Conservation (phyloP, 2,113 vertebrate genomes). For the Tonatia bakeri region DNA sequence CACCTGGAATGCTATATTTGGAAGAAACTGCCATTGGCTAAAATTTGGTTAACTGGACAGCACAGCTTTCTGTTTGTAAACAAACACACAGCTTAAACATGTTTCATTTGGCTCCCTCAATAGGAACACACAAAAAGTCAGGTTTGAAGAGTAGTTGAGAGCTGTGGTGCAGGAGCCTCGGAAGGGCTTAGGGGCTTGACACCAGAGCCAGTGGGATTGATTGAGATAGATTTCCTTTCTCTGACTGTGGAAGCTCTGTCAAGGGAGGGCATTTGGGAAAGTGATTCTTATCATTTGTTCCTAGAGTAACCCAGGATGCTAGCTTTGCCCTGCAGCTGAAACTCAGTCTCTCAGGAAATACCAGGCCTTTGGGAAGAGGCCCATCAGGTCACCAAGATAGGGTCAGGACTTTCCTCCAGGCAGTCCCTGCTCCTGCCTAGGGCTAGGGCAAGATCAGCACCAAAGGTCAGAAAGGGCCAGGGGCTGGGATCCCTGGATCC, state of each 20-base stretch:
- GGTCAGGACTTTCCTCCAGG: not conserved
- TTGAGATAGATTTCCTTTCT: not conserved
- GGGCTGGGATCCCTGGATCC: fast-evolving
- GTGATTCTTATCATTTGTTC: conserved; percentile 24
- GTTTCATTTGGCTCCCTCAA: not conserved
- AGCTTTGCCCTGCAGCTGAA: not conserved
- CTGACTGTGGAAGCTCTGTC: not conserved
- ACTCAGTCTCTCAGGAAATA: not conserved
- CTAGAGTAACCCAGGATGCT: not conserved
- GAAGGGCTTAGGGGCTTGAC: not conserved
- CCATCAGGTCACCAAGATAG: not conserved
- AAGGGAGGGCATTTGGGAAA: not conserved
- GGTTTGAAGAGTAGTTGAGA: not conserved
- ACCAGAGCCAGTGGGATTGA: not conserved
- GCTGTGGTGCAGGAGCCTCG: not conserved
- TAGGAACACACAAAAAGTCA: not conserved
- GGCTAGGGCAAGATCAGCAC: not conserved
- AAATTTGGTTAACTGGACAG: not conserved
- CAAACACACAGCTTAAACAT: not conserved
- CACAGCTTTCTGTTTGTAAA: not conserved
- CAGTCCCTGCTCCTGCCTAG: not conserved
- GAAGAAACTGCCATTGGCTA: not conserved
- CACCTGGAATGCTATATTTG: not conserved
- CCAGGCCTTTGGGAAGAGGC: not conserved
- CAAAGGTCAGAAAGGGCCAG: not conserved